Base-by-base conservation (phyloP, 2,888 invertebrate species). In the Drosophila subsilvestris region DNA sequence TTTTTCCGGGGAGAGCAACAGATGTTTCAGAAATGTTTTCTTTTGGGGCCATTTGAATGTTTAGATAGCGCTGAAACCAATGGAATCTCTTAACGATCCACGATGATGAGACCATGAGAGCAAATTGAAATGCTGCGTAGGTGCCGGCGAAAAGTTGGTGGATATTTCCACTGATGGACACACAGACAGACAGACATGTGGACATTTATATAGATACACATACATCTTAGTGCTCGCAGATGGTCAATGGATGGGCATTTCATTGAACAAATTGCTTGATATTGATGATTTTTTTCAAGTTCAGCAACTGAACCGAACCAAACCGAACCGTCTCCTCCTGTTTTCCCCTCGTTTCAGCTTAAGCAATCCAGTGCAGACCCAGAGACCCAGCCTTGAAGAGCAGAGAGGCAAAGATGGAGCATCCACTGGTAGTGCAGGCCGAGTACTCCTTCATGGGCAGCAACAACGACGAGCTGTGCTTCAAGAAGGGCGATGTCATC, bases 391-490 rank as follows among this genome's bases (percentile, higher is more conserved):
- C 60, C 56, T 56, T 58, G 63, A 68, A 54, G 27, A 29, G 27
- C 9, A 32, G 32, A 69, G 42, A 66, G 54, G 10, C 42, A 10
- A 67, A 14, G 12, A 92, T 91, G 92, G 92, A 92, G 70, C 91
- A 91, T 75, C 91, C 92, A 65, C 87, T 92, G 75, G 93, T 96
- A 89, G 98, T 98, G 60, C 96, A 97, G 92, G 98, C 98, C 70
- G 94, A 98, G 86, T 98, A 96, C 93, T 95, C 97, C 68, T 99
- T 98, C 92, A 97, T 97, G 93, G 98, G 98, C 77, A 96, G 96
- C 91, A 99, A 99, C 91, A 99, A 99, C 93, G 99, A 99, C 93
- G 99, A 99, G 94, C 93, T 99, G 80, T 97, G 97, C 91, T 98
- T 99, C 92, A 96, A 96, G 88, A 99, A 98, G 92, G 98, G 98